Evolutionary conservation across 2,888 invertebrate genomes (phyloP).

Genomic region (Carcina quercana): DNA sequence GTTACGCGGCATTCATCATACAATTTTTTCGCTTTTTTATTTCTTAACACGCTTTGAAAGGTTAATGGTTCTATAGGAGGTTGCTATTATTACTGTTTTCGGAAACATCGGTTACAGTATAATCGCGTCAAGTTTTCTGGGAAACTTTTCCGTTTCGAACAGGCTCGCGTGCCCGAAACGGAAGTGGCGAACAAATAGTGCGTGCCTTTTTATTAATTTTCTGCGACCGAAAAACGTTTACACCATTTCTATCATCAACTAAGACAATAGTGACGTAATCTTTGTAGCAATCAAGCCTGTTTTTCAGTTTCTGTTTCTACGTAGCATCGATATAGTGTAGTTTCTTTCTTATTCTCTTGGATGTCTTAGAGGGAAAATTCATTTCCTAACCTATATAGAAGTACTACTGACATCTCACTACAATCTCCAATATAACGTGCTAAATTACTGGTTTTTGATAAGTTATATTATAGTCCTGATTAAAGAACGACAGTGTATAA

Average conservation of each 20-base stretch:
- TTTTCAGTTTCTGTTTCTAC: too few species aligned
- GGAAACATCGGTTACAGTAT: conserved; percentile 14
- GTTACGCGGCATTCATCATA: conserved; percentile 45
- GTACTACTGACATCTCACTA: too few species aligned
- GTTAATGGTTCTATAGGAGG: conserved; percentile 37
- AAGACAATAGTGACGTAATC: conserved; percentile 21
- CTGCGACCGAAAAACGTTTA: too few species aligned
- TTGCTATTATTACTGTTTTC: conserved; percentile 18
- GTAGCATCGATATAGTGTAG: too few species aligned
- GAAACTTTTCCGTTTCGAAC: conserved; percentile 20
- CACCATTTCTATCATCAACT: conserved; percentile 15
- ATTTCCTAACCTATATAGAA: too few species aligned
- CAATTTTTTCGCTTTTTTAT: conserved; percentile 26
- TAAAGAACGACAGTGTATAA: conserved; percentile 44
- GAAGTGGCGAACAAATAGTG: conserved; percentile 36
- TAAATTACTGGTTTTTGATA: too few species aligned
- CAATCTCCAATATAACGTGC: too few species aligned
- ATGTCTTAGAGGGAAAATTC: too few species aligned
- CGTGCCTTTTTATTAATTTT: conserved; percentile 36
- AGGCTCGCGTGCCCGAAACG: conserved; percentile 34
- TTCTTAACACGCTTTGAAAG: conserved; percentile 35
- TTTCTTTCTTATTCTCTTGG: too few species aligned
- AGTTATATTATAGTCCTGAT: too few species aligned
- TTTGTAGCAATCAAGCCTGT: too few species aligned
- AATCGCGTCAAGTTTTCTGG: conserved; percentile 8